Evolutionary conservation across 2,797 vertebrate species (phyloP).

Genomic region (Euphonia xanthogaster): DNA sequence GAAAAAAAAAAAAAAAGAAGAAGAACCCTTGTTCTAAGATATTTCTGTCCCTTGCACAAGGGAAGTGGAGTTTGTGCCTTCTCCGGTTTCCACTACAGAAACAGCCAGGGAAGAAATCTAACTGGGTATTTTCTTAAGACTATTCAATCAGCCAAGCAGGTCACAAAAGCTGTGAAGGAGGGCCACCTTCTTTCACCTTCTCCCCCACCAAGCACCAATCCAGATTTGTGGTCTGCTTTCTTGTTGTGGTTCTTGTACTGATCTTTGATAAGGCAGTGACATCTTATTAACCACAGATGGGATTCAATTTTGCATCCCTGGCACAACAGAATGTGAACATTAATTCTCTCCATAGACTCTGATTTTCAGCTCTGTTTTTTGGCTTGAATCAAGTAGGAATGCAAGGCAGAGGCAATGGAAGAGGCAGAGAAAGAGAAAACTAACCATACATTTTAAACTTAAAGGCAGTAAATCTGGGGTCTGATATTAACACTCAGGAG

Average conservation of each 20-base stretch:
- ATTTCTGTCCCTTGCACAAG: not conserved
- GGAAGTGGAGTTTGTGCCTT: not conserved
- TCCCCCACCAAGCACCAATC: conserved; percentile 16
- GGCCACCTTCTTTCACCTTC: conserved; percentile 41
- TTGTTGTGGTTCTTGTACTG: not conserved
- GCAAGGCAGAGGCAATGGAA: not conserved
- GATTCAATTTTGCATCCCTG: not conserved
- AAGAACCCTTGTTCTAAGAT: not conserved
- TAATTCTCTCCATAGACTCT: not conserved
- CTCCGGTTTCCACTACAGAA: conserved; percentile 19
- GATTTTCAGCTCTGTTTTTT: not conserved
- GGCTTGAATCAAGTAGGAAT: not conserved
- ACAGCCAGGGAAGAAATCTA: conserved; percentile 54
- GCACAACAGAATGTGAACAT: not conserved
- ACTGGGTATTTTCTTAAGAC: conserved; percentile 67
- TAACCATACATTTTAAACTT: not conserved
- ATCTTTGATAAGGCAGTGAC: not conserved
- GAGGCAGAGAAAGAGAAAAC: not conserved
- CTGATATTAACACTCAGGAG: not conserved
- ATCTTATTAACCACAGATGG: not conserved
- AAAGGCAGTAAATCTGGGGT: not conserved
- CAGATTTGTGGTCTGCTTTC: conserved; percentile 40
- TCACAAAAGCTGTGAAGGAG: conserved; percentile 49
- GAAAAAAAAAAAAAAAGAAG: not conserved
- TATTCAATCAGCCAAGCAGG: conserved; percentile 47